Conservation (phyloP, 2,888 invertebrate species). For the Anorthoa munda region DNA sequence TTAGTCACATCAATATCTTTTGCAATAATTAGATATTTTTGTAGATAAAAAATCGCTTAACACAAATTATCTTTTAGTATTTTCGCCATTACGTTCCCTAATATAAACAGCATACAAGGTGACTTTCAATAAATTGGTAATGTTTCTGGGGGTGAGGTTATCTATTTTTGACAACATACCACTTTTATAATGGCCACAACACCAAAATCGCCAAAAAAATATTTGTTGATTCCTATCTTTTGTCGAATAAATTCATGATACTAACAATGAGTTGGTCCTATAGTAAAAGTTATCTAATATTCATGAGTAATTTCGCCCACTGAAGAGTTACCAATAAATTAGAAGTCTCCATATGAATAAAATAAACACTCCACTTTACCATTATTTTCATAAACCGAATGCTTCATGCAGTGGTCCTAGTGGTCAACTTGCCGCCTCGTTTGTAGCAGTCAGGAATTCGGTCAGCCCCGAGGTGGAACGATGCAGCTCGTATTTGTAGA, state of each 20-base stretch:
- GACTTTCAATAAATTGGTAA: conserved; percentile 1
- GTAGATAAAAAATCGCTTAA: not conserved
- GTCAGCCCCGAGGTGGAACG: conserved; percentile 49
- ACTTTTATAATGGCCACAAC: too few relatives aligned
- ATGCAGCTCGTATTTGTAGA: conserved; percentile 48
- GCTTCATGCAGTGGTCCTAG: conserved; percentile 7
- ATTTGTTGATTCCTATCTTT: too few relatives aligned
- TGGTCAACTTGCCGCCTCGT: conserved; percentile 32
- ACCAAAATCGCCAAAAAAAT: too few relatives aligned
- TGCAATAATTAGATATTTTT: not conserved
- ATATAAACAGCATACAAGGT: not conserved
- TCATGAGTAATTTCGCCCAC: not conserved
- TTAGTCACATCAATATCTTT: not conserved
- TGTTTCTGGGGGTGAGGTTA: not conserved
- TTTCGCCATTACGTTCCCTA: not conserved
- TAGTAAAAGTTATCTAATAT: not conserved
- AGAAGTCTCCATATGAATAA: not conserved
- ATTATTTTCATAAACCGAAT: conserved; percentile 5
- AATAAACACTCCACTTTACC: not conserved
- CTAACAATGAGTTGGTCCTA: too few relatives aligned
- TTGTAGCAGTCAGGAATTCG: conserved; percentile 50
- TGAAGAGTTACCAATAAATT: not conserved
- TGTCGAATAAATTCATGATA: too few relatives aligned
- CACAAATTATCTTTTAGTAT: not conserved
- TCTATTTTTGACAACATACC: too few relatives aligned